A percentile compares a stretch with the other conserved stretches of the same genome.
Evolutionary conservation across 2,113 vertebrate species (phyloP).

Genomic region (Anhinga rufa): DNA sequence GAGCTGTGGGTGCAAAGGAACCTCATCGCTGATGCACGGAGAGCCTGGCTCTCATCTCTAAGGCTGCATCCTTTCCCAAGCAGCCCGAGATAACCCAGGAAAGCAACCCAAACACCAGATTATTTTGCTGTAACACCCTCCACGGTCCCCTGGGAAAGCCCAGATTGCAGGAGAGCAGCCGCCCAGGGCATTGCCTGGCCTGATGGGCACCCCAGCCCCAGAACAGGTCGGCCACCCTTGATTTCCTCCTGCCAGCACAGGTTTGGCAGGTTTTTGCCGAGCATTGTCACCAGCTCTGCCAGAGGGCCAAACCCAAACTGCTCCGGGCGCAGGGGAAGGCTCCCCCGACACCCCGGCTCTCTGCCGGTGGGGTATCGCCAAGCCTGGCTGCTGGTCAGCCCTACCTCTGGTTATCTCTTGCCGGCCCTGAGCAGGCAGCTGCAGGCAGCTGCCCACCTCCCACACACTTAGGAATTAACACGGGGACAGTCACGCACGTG

Average conservation of each 20-base stretch:
- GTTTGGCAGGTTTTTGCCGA: constrained; percentile 21
- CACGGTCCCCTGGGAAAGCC: background rate
- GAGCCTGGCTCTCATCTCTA: background rate
- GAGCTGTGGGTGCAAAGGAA: background rate
- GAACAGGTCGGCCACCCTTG: background rate
- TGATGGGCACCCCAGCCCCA: background rate
- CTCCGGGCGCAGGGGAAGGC: rapidly evolving
- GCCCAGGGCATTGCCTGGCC: background rate
- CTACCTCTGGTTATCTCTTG: background rate
- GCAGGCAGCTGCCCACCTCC: background rate
- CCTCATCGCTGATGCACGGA: background rate
- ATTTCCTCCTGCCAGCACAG: background rate
- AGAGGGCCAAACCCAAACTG: background rate
- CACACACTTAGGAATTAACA: background rate
- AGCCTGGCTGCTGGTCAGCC: background rate
- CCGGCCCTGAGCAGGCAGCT: background rate
- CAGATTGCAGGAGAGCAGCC: background rate
- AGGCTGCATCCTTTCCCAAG: background rate
- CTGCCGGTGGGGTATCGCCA: background rate
- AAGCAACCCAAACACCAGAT: background rate
- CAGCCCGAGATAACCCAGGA: background rate
- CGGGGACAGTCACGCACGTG: rapidly evolving
- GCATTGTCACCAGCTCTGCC: background rate
- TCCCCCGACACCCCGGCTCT: background rate
- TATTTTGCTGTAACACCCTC: background rate